Percentiles rank a stretch among this genome's conserved stretches.
Conservation (phyloP, 2,797 vertebrate genomes). For the Buphagus erythrorhynchus region DNA sequence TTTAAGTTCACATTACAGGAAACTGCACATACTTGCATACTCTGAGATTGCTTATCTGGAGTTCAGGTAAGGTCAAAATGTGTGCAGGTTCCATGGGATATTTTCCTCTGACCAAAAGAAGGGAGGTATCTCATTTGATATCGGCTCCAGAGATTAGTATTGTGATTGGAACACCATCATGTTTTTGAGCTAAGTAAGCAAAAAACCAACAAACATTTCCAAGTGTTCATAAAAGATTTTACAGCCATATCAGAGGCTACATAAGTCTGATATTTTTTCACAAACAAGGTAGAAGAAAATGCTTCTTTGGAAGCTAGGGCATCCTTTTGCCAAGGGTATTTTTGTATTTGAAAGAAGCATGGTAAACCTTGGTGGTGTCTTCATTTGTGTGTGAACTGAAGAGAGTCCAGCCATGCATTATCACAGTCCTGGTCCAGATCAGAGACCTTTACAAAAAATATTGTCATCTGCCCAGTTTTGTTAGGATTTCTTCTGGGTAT, state of each 20-base stretch:
- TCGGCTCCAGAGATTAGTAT: neutral
- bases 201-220: neutral
- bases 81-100: neutral
- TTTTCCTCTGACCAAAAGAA: neutral
- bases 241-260: neutral
- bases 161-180: neutral
- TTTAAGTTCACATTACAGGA: neutral
- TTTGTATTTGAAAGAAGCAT: neutral
- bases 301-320: neutral
- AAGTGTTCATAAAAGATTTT: neutral
- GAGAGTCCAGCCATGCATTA: neutral
- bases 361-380: neutral
- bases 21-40: neutral
- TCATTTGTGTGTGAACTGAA: neutral
- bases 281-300: neutral
- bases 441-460: neutral
- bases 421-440: neutral
- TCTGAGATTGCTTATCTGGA: conserved; percentile 3
- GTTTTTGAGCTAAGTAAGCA: neutral
- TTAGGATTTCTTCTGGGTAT: neutral
- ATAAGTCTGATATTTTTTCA: neutral
- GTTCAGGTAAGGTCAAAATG: neutral
- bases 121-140: neutral
- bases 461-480: neutral
- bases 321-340: neutral